phyloP scores from a whole-genome alignment of 2,888 invertebrate species.

The Marasmarcha lunaedactyla region DNA sequence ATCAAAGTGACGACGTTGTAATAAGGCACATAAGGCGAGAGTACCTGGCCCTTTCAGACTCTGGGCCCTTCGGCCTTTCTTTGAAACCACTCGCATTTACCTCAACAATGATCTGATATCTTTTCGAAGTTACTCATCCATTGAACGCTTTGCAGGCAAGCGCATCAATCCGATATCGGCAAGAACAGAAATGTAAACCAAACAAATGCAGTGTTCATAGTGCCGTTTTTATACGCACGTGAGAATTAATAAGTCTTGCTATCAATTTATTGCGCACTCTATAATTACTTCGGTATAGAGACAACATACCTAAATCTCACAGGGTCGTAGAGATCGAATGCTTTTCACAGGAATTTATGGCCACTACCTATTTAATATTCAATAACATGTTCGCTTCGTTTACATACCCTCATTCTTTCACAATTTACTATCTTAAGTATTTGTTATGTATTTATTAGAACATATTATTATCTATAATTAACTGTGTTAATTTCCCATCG shows the following conservation, averaged over 20 bases:
- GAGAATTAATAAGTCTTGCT: slow-evolving; percentile 12
- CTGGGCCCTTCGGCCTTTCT: slow-evolving; percentile 14
- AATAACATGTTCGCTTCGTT: slow-evolving; percentile 44
- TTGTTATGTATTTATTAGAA: too few species aligned
- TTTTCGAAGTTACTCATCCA: too few species aligned
- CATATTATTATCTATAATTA: too few species aligned
- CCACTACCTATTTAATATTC: slow-evolving; percentile 30
- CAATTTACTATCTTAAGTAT: too few species aligned
- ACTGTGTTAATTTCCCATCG: too few species aligned
- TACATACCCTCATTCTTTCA: too few species aligned
- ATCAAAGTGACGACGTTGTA: slow-evolving; percentile 27
- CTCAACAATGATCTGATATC: too few species aligned
- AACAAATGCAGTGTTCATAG: slow-evolving; percentile 9
- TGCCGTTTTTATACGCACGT: slow-evolving; percentile 15
- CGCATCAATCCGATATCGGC: too few species aligned
- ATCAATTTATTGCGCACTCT: slow-evolving; percentile 31
- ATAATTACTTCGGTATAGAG: slow-evolving; percentile 43
- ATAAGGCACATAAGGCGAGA: slow-evolving; percentile 17
- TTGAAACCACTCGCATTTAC: slow-evolving; percentile 2
- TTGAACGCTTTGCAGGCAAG: too few species aligned
- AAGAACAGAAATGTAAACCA: too few species aligned
- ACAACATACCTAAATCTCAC: slow-evolving; percentile 42
- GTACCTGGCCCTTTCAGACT: background rate
- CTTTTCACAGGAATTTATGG: slow-evolving; percentile 34
- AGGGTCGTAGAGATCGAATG: slow-evolving; percentile 32